Conservation (phyloP, 2,797 vertebrate species). For the Cuniculus paca region DNA sequence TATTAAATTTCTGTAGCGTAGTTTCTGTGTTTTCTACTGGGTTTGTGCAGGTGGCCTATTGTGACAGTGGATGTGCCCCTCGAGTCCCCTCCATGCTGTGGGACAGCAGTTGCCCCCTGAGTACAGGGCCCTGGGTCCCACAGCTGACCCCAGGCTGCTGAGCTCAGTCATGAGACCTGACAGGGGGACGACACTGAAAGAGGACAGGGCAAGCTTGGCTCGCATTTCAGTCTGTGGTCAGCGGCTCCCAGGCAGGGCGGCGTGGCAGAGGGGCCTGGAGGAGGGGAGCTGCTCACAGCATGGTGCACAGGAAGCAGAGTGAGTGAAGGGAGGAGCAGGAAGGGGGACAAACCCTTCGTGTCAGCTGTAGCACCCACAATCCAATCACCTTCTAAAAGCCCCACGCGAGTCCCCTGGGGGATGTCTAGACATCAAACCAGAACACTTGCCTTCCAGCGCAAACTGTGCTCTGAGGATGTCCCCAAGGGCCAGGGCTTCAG, state of each 20-base stretch:
- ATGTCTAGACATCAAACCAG: background rate
- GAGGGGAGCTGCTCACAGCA: too few relatives aligned
- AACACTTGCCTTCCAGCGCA: background rate
- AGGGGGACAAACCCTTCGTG: too few relatives aligned
- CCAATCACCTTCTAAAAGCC: background rate
- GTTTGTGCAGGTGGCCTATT: background rate
- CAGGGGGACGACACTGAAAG: background rate
- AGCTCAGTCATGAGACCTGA: background rate
- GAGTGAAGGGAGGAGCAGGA: too few relatives aligned
- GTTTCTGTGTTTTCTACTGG: background rate
- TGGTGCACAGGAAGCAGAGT: too few relatives aligned
- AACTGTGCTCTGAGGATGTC: background rate
- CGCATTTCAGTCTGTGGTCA: too few relatives aligned
- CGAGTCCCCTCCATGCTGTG: background rate
- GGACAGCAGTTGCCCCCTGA: too few relatives aligned
- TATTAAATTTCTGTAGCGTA: background rate
- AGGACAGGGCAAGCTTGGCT: too few relatives aligned
- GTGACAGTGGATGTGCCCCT: background rate
- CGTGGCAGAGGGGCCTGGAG: too few relatives aligned
- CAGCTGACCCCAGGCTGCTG: background rate
- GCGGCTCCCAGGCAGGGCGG: too few relatives aligned
- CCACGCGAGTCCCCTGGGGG: too few relatives aligned
- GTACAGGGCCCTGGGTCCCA: background rate
- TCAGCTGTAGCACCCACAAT: too few relatives aligned
- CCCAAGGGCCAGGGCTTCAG: background rate